Conservation (phyloP, 2,888 invertebrate species). For the Drosophila greeni region DNA sequence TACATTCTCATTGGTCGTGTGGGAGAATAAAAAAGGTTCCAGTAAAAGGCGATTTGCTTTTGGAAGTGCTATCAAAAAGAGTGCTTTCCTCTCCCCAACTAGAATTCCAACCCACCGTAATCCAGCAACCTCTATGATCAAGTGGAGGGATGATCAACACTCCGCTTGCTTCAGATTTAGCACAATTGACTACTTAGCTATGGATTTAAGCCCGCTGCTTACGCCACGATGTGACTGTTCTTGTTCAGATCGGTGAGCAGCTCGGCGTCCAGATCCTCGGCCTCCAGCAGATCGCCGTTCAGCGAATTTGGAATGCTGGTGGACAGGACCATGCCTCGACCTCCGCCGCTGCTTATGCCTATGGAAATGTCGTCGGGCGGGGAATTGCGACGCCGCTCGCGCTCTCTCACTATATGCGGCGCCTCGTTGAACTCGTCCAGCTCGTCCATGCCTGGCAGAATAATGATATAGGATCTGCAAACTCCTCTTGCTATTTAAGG, state of each 20-base stretch:
- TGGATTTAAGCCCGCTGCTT: conserved; percentile 70
- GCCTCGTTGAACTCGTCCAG: conserved; percentile 95
- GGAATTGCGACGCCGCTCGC: conserved; percentile 76
- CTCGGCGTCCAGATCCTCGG: conserved; percentile 77
- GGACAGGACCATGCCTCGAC: conserved; percentile 65
- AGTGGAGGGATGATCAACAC: conserved; percentile 51
- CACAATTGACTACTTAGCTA: conserved; percentile 67
- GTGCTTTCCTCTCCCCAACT: not conserved
- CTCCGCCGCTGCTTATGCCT: conserved; percentile 55
- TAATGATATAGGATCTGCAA: too few species aligned
- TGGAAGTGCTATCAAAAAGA: not conserved
- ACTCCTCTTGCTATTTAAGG: rapidly evolving
- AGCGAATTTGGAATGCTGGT: conserved; percentile 68
- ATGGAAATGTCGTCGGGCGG: conserved; percentile 72
- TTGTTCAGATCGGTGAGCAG: conserved; percentile 78
- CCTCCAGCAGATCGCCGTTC: conserved; percentile 77
- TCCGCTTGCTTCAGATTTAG: conserved; percentile 54
- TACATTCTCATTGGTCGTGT: not conserved
- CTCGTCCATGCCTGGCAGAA: conserved; percentile 84
- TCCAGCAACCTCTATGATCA: conserved; percentile 8
- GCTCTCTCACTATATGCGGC: conserved; percentile 85
- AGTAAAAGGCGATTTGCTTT: not conserved
- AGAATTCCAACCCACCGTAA: not conserved
- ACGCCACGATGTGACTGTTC: conserved; percentile 79
- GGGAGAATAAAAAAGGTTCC: not conserved